Evolutionary conservation across 2,888 invertebrate genomes (phyloP), one percentile per base, ranked within the genome.

Genomic region (Mactromeris polynyma): DNA sequence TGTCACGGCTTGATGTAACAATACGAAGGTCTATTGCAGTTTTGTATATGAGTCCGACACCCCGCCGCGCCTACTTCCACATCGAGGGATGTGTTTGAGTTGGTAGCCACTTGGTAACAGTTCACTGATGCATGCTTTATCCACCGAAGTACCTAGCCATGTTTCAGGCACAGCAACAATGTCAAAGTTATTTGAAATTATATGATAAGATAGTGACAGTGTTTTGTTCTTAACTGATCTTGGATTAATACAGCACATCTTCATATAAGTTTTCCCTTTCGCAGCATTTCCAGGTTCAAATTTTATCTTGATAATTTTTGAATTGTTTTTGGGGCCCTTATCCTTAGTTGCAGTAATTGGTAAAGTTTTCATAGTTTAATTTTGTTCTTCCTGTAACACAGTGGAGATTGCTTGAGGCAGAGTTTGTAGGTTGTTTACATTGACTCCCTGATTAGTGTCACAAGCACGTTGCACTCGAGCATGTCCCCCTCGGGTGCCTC

Each of bases 221-320:
- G 86, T 81, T 82, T 86, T 86, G 54, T 81, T 86, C 69, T 86
- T 86, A 26, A 86, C 86, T 79, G 54, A 85, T 54, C 79, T 51
- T 79, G 85, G 21, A 26, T 85, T 78, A 2, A 85, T 54, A 21
- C 11, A 85, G 40, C 85, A 79, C 7, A 85, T 38, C n/a, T 79
- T 85, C 1, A 85, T 54, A 33, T 85, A 54, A 58, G 36, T 79
- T 38, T 85, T 46, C 7, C 85, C 83, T 46, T 83, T 83, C 7
- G 77, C 77, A 69, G 17, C 46, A 69, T 17, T 77, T 69, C 36
- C 1, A 46, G 19, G 4, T 31, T n/a, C 64, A 69, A 4, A 33
- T 2, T 83, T 42, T 69, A 83, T 9, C 42, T 36, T 58, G n/a
- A 69, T 83, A 17, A 83, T 36, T 21, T 58, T 58, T 54, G 42